phyloP scores from a whole-genome alignment of 2,113 vertebrate genomes.

The Uria lomvia region DNA sequence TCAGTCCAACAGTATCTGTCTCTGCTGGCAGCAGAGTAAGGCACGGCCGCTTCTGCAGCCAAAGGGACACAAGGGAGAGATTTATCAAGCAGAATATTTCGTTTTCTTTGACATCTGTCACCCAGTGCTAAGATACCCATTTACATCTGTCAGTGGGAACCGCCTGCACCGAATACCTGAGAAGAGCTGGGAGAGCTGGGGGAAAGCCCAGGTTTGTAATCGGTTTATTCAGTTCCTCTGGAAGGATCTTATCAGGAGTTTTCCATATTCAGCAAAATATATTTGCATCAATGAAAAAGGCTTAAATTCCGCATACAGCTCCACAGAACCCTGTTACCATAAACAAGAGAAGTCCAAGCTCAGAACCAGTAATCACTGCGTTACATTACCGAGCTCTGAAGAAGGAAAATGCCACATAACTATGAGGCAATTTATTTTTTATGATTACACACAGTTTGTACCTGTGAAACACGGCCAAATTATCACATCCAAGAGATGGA shows the following conservation, averaged over 20 bases:
- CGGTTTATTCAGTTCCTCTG: neutral
- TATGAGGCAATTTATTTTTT: neutral
- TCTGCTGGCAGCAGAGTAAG: neutral
- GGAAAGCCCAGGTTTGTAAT: neutral
- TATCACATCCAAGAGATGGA: neutral
- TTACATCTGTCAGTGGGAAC: neutral
- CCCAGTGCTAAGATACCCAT: neutral
- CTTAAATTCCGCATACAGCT: neutral
- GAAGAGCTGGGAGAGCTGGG: neutral
- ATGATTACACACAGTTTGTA: neutral
- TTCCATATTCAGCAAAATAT: neutral
- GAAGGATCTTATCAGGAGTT: neutral
- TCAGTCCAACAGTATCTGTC: neutral
- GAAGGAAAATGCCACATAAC: neutral
- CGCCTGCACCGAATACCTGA: neutral
- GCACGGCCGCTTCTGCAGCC: neutral
- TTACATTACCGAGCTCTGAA: neutral
- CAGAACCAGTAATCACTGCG: neutral
- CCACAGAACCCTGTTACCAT: neutral
- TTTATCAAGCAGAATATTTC: neutral
- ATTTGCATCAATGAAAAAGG: neutral
- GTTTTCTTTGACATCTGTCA: neutral
- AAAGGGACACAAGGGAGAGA: neutral
- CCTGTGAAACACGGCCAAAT: neutral
- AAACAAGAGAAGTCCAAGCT: neutral